Evolutionary conservation across 2,888 invertebrate species (phyloP).

Genomic region (Anagyrus pseudococci): DNA sequence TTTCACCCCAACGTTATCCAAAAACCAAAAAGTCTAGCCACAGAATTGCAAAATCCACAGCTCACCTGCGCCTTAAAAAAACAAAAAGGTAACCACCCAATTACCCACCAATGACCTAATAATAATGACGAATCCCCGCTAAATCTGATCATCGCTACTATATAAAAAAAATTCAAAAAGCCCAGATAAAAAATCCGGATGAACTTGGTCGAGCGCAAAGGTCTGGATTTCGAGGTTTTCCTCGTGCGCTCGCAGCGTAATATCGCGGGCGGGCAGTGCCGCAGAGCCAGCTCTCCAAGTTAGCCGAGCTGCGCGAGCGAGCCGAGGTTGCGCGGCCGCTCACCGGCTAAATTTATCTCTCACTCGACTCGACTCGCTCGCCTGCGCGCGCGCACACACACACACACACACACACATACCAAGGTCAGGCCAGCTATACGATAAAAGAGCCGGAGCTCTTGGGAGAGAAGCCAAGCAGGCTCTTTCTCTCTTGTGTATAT

Average conservation of each 20-base stretch:
- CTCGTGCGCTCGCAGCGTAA: too few species aligned
- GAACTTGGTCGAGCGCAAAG: neutral
- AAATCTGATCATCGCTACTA: too few species aligned
- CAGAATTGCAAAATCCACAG: neutral
- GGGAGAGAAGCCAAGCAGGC: too few species aligned
- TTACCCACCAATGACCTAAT: too few species aligned
- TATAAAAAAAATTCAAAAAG: neutral
- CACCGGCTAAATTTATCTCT: conserved; percentile 21
- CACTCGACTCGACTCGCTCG: neutral
- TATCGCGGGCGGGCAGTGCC: too few species aligned
- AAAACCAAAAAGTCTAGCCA: neutral
- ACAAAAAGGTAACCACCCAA: neutral
- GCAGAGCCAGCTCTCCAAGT: too few species aligned
- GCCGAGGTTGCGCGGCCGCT: conserved; percentile 4
- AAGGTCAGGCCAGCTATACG: conserved; percentile 7
- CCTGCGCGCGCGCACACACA: neutral
- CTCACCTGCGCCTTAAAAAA: neutral
- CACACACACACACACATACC: neutral
- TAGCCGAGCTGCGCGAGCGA: neutral
- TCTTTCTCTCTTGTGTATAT: too few species aligned
- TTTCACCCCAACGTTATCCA: too few species aligned
- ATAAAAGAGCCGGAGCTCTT: too few species aligned
- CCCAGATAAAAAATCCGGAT: conserved; percentile 3
- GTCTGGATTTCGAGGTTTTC: neutral
- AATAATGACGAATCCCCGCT: too few species aligned